Conservation (phyloP, 1,140 invertebrate genomes). For the Drosophila tsacasi region DNA sequence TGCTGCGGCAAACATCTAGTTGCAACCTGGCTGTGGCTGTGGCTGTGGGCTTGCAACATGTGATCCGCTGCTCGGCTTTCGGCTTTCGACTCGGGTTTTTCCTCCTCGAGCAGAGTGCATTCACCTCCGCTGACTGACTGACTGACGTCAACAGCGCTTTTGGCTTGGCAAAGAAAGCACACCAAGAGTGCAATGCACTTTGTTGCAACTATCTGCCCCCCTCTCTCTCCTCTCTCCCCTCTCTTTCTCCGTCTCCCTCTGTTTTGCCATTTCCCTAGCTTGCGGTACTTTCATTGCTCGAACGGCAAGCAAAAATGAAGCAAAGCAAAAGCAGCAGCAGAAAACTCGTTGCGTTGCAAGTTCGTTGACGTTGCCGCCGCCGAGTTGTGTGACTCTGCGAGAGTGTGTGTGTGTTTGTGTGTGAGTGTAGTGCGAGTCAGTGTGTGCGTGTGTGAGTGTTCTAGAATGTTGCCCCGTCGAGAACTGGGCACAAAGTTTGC, state of each 20-base stretch:
- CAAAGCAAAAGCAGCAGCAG: conserved; percentile 24
- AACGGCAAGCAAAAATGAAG: conserved; percentile 56
- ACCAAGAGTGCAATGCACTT: conserved; percentile 80
- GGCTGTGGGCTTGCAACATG: conserved; percentile 47
- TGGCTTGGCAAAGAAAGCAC: conserved; percentile 53
- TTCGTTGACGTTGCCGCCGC: conserved; percentile 61
- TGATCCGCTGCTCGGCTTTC: conserved; percentile 21
- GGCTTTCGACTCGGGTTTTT: conserved; percentile 26
- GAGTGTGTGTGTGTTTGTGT: background rate
- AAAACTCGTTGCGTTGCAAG: conserved; percentile 64
- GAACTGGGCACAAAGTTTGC: conserved; percentile 33
- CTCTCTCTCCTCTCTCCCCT: background rate
- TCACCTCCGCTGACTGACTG: conserved; percentile 51
- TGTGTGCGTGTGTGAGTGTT: conserved; percentile 28
- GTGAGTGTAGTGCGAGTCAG: conserved; percentile 1
- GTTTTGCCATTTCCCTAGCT: conserved; percentile 49
- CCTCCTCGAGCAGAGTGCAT: conserved; percentile 60
- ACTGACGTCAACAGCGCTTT: conserved; percentile 42
- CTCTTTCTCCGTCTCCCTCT: background rate
- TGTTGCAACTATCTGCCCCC: conserved; percentile 54
- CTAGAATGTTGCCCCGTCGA: conserved; percentile 63
- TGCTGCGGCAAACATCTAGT: conserved; percentile 37
- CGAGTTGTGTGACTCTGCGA: conserved; percentile 5
- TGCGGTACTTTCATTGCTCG: conserved; percentile 83
- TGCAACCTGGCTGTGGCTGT: conserved; percentile 25